These are phyloP conservation scores for Mesocricetus auratus DNA, from an alignment of 2,113 vertebrate genomes.

Conservation along the genomic window DNA sequence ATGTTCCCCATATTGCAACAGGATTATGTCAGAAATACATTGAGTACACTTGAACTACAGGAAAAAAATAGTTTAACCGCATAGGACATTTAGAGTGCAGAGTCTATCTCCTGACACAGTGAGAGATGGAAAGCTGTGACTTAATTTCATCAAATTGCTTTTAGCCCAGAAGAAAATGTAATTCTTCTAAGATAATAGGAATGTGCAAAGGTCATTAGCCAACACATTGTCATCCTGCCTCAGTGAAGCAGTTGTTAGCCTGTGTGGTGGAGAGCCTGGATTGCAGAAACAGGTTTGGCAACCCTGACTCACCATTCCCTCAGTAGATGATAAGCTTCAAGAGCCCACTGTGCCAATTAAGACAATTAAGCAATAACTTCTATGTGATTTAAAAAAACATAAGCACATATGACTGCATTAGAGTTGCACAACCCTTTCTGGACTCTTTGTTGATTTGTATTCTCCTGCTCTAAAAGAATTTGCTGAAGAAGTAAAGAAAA, in stretches of 20 bases:
- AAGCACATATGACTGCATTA: constrained; percentile 39
- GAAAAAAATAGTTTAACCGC: not conserved
- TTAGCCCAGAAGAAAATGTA: not conserved
- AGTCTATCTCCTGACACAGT: not conserved
- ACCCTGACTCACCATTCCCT: not conserved
- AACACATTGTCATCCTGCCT: not conserved
- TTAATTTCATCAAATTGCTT: too few relatives aligned
- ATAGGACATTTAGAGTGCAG: not conserved
- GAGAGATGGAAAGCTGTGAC: too few relatives aligned
- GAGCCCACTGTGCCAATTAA: not conserved
- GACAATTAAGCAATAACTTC: not conserved
- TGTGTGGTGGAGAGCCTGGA: not conserved
- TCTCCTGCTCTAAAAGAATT: not conserved
- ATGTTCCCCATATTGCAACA: not conserved
- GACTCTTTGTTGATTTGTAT: not conserved
- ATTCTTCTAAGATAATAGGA: not conserved
- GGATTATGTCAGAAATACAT: not conserved
- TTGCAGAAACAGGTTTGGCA: not conserved
- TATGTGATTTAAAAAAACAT: not conserved
- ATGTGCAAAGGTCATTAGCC: not conserved
- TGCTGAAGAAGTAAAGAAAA: not conserved
- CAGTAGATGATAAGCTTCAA: constrained; percentile 8
- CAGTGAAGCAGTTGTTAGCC: not conserved
- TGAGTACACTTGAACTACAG: not conserved
- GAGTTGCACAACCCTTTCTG: not conserved